Evolutionary conservation across 2,888 invertebrate species (phyloP).

Genomic region (Scelioninae gen. 2): DNA sequence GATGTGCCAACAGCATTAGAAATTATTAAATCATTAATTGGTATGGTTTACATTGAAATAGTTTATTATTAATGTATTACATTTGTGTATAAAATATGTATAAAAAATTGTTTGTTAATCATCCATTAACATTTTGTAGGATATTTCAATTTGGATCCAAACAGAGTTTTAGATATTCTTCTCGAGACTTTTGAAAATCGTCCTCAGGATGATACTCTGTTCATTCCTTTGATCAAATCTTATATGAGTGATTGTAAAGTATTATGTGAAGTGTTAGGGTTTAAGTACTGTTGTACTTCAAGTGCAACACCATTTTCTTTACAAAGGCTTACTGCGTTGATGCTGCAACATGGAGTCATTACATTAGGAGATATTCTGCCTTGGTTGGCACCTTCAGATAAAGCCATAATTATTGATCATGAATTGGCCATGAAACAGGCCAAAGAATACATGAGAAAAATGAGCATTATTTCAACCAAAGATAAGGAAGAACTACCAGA

Average conservation of each 20-base stretch:
- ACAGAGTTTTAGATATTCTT: conserved; percentile 96
- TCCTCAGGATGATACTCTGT: conserved; percentile 85
- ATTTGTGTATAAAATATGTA: not conserved
- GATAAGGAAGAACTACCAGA: conserved; percentile 84
- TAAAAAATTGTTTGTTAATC: not conserved
- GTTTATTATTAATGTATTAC: not conserved
- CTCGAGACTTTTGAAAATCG: conserved; percentile 96
- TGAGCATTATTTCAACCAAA: conserved; percentile 88
- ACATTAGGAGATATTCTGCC: conserved; percentile 91
- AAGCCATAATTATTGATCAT: conserved; percentile 86
- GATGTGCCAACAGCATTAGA: conserved; percentile 84
- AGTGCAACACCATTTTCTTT: conserved; percentile 86
- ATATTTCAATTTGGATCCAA: conserved; percentile 99
- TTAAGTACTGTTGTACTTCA: conserved; percentile 85
- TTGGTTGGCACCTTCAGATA: conserved; percentile 94
- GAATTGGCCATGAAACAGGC: conserved; percentile 89
- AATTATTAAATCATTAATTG: conserved; percentile 95
- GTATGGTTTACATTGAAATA: conserved; percentile 75
- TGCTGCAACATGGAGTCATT: conserved; percentile 92
- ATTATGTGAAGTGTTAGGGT: conserved; percentile 95
- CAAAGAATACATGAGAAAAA: conserved; percentile 90
- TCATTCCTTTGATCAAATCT: conserved; percentile 89
- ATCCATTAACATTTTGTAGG: conserved; percentile 78
- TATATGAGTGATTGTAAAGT: conserved; percentile 93
- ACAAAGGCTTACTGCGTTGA: conserved; percentile 91